Conservation (phyloP, 2,113 vertebrate species). For the Saccopteryx leptura region DNA sequence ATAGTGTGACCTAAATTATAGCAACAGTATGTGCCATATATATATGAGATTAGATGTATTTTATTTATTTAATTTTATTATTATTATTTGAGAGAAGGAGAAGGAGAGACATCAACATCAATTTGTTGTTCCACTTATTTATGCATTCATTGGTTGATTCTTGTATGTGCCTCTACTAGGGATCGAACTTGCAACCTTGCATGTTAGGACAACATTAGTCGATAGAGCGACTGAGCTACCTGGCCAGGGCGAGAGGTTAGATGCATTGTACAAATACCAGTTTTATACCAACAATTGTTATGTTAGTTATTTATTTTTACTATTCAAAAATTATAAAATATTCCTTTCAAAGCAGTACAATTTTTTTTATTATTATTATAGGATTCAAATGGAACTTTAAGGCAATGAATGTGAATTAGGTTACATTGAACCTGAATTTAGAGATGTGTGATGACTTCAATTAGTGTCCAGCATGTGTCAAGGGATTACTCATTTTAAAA, state of each 20-base stretch:
- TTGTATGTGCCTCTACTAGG: no score
- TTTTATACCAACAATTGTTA: neutral
- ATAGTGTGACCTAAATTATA: neutral
- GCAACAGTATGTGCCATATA: neutral
- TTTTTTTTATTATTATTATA: neutral
- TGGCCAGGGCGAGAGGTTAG: neutral
- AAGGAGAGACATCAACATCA: no score
- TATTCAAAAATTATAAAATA: neutral
- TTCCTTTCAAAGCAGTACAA: neutral
- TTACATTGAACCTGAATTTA: neutral
- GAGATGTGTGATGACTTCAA: neutral
- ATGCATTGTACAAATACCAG: neutral
- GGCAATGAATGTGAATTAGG: neutral
- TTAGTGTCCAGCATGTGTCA: neutral
- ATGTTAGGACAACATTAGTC: no score
- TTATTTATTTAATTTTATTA: neutral
- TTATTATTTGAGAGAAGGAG: no score
- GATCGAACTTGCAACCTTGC: no score
- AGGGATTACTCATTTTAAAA: neutral
- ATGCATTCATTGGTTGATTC: no score
- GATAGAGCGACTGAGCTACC: no score
- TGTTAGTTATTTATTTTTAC: neutral
- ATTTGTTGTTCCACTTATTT: no score
- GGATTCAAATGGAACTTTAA: conserved; percentile 27
- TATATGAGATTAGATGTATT: neutral